Percentiles rank a stretch among this genome's conserved stretches.
These are phyloP conservation scores for Hypomecis atomaria DNA, from an alignment of 2,888 invertebrate species.

Conservation along the genomic window DNA sequence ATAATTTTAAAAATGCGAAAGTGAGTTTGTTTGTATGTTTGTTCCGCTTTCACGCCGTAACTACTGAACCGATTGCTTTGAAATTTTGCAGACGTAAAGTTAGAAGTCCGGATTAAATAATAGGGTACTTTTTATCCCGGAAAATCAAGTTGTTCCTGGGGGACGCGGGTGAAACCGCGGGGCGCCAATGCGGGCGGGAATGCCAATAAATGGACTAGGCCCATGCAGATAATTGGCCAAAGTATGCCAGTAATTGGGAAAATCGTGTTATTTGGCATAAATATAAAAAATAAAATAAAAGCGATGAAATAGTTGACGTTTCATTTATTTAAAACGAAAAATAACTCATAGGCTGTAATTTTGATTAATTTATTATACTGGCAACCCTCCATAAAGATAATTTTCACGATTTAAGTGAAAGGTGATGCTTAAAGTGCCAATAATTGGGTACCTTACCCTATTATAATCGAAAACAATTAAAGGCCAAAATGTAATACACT, in stretches of 20 bases:
- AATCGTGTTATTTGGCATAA: constrained; percentile 15
- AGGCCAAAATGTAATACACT: neutral
- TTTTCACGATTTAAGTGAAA: constrained; percentile 12
- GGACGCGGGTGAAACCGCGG: too few species aligned
- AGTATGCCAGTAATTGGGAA: constrained; percentile 21
- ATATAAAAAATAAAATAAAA: constrained; percentile 2
- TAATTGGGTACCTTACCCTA: neutral
- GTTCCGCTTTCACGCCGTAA: too few species aligned
- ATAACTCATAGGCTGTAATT: neutral
- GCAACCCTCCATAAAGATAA: constrained; percentile 16
- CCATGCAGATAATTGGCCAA: constrained; percentile 17
- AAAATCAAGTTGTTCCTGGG: neutral
- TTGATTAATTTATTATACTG: constrained; percentile 4
- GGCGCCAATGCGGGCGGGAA: too few species aligned
- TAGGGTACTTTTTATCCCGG: too few species aligned
- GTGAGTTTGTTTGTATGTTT: too few species aligned
- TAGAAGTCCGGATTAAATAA: too few species aligned
- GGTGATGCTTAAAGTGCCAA: constrained; percentile 7
- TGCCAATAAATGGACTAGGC: constrained; percentile 13
- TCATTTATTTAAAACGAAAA: constrained; percentile 6
- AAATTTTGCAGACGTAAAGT: too few species aligned
- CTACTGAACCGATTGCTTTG: too few species aligned
- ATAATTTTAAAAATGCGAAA: too few species aligned
- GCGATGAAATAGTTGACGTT: neutral
- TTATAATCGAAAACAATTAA: constrained; percentile 30